These are phyloP conservation scores for Lepetodrilus schrolli DNA, from an alignment of 2,888 invertebrate species.

Conservation along the genomic window DNA sequence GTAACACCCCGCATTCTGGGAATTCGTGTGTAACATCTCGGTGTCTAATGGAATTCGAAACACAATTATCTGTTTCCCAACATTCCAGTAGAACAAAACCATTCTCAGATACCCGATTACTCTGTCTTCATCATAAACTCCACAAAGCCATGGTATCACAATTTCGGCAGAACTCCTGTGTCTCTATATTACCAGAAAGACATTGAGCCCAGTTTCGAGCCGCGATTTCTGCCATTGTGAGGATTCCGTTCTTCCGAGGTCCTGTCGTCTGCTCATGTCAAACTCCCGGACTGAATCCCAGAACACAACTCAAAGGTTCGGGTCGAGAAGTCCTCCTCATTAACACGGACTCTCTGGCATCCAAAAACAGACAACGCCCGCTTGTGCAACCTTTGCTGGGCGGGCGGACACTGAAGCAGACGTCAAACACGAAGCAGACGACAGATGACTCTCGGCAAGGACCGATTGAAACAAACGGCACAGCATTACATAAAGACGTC, in stretches of 20 bases:
- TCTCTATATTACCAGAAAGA: not conserved
- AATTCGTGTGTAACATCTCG: too few species aligned
- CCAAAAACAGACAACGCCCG: not conserved
- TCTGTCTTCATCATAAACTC: too few species aligned
- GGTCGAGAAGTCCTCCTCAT: slow-evolving; percentile 2
- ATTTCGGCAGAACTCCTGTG: too few species aligned
- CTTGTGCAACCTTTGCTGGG: not conserved
- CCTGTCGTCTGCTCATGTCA: slow-evolving; percentile 15
- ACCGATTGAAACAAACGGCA: not conserved
- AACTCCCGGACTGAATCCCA: not conserved
- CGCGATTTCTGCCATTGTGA: not conserved
- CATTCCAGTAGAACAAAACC: too few species aligned
- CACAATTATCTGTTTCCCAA: too few species aligned
- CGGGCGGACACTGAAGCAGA: not conserved
- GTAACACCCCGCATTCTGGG: too few species aligned
- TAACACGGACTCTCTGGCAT: slow-evolving; percentile 13
- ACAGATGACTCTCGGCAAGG: not conserved
- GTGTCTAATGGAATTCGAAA: too few species aligned
- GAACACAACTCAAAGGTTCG: not conserved
- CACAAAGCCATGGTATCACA: too few species aligned
- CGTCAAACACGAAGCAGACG: not conserved
- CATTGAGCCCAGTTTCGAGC: not conserved
- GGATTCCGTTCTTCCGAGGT: not conserved
- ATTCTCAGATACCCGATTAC: too few species aligned
- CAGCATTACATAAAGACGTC: not conserved